Base-by-base conservation (phyloP, 2,113 vertebrate genomes). In the Copsychus sechellarum region DNA sequence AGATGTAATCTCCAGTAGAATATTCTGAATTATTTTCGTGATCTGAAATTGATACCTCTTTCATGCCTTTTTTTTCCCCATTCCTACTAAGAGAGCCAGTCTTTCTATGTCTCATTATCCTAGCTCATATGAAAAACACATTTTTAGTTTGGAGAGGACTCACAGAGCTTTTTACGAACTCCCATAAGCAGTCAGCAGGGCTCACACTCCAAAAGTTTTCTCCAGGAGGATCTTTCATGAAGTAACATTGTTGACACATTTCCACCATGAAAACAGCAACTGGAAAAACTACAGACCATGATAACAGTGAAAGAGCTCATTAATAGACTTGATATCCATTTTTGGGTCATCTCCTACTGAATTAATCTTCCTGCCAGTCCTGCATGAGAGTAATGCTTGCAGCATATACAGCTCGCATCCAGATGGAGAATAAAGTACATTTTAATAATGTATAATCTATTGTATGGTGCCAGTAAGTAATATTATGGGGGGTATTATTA, bases 11-110 rank as follows among this genome's bases (percentile, higher is more conserved):
- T 82, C 48, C 51, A 82, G 20, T 6, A 84, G 43, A 94, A 84
- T 81, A 69, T 66, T 85, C 42, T 67, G 69, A 86, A 96, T 86
- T 92, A 81, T 94, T 95, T 93, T 90, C 86, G 69, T 93, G 65
- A 50, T 87, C 57, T 88, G n/a, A 91, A 93, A 87, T 26, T 67
- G 17, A 81, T 93, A 50, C 3, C 28, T 78, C 40, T 85, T 86
- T 85, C 77, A 78, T 73, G 26, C 15, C 36, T 76, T 20, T 70
- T 51, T 74, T 64, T 33, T 22, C 14, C 34, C 26, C 34, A 67
- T 85, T 87, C 26, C 42, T 70, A 11, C 14, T 31, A 50, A 76
- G 61, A 81, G 16, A 91, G n/a, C 42, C 45, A 24, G 47, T 60
- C 29, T 86, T 90, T 34, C 51, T 72, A 43, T 31, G 16, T 78